Conservation (phyloP, 2,888 invertebrate species). For the Amblyteles armatorius region DNA sequence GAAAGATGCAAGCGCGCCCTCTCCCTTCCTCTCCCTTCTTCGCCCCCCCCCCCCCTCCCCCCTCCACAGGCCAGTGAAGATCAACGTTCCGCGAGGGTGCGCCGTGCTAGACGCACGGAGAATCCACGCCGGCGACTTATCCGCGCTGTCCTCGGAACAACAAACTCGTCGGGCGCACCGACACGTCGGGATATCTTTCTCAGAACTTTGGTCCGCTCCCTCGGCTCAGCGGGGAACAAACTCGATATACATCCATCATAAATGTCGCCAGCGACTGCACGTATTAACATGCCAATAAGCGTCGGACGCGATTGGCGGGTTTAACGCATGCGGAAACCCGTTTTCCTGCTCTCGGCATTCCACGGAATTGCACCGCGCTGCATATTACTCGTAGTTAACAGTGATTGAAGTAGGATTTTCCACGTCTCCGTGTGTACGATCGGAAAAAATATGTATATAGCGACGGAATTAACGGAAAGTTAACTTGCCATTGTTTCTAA, state of each 20-base stretch:
- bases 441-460: slow-evolving; percentile 4
- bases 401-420: slow-evolving; percentile 30
- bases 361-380: slow-evolving; percentile 41
- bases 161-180: slow-evolving; percentile 13
- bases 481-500: not conserved
- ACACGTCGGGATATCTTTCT: not conserved
- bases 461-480: not conserved
- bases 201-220: slow-evolving; percentile 22
- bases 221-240: not conserved
- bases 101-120: not conserved
- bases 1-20: not conserved
- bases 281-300: slow-evolving; percentile 24
- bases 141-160: not conserved
- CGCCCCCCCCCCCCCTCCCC: no score
- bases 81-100: slow-evolving; percentile 13
- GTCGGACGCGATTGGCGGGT: slow-evolving; percentile 34
- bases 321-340: slow-evolving; percentile 52
- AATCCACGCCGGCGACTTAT: slow-evolving; percentile 14
- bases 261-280: slow-evolving; percentile 20
- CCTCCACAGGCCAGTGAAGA: slow-evolving; percentile 1
- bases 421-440: slow-evolving; percentile 10
- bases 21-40: not conserved
- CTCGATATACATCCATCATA: slow-evolving; percentile 31
- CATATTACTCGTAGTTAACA: slow-evolving; percentile 33
- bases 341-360: slow-evolving; percentile 53